These are phyloP conservation scores for Argopecten irradians DNA, from an alignment of 1,140 invertebrate species.

Conservation along the genomic window DNA sequence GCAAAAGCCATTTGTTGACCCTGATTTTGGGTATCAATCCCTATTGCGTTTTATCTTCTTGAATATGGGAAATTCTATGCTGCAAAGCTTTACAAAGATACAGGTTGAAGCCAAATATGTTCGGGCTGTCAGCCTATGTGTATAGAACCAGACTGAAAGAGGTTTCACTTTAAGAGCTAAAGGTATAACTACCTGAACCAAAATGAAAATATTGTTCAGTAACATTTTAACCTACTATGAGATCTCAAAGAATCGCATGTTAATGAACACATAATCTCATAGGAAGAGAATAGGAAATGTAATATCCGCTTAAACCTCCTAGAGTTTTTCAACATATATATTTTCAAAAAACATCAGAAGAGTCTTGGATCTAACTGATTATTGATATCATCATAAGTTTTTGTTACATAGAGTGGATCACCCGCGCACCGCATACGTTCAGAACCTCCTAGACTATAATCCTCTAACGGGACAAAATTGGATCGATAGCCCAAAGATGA, in stretches of 20 bases:
- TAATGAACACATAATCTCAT: too few species aligned
- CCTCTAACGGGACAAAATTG: conserved; percentile 27
- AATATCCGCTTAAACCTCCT: too few species aligned
- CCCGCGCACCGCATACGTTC: conserved; percentile 37
- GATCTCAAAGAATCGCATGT: too few species aligned
- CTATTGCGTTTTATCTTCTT: background rate
- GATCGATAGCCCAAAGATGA: too few species aligned
- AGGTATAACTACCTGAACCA: too few species aligned
- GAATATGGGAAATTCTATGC: background rate
- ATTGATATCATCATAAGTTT: background rate
- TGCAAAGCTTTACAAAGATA: conserved; percentile 16
- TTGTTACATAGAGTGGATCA: conserved; percentile 39
- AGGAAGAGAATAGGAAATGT: too few species aligned
- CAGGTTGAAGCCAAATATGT: background rate
- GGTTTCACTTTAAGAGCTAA: too few species aligned
- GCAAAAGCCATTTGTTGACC: background rate
- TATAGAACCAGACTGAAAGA: too few species aligned
- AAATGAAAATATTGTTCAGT: too few species aligned
- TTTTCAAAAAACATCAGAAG: too few species aligned
- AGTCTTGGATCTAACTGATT: too few species aligned
- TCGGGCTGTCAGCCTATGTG: background rate
- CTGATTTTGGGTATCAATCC: background rate
- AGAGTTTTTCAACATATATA: background rate
- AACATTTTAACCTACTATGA: too few species aligned
- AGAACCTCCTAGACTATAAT: conserved; percentile 22